These are phyloP conservation scores for Melangyna quadrimaculata DNA, from an alignment of 2,888 invertebrate genomes.

Conservation along the genomic window DNA sequence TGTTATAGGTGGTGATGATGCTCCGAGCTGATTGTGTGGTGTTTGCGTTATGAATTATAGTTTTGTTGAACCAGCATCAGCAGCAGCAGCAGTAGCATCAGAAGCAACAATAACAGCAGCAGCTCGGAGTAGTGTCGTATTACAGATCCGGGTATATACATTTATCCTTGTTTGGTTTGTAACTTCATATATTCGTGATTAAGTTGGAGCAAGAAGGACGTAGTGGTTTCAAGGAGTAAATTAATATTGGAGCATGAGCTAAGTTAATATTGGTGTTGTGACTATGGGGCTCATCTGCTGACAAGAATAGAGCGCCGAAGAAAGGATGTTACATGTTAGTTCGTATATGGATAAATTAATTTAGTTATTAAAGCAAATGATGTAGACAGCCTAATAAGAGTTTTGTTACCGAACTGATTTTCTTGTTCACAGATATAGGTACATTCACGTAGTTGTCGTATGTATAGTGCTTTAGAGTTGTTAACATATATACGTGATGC, in stretches of 20 bases:
- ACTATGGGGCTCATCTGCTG: slow-evolving; percentile 7
- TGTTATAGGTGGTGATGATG: slow-evolving; percentile 31
- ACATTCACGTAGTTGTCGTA: too few relatives aligned
- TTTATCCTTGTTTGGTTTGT: slow-evolving; percentile 66
- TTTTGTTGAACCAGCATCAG: slow-evolving; percentile 51
- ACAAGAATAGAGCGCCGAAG: not conserved
- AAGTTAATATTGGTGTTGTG: slow-evolving; percentile 58
- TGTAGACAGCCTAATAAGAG: slow-evolving; percentile 21
- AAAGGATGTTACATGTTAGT: not conserved
- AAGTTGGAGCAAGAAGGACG: slow-evolving; percentile 10
- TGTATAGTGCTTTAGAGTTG: not conserved
- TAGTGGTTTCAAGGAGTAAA: slow-evolving; percentile 33
- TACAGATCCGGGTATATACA: slow-evolving; percentile 36
- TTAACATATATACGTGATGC: not conserved
- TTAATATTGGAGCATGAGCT: slow-evolving; percentile 54
- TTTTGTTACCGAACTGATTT: slow-evolving; percentile 18
- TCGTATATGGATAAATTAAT: slow-evolving; percentile 49
- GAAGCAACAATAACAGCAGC: not conserved
- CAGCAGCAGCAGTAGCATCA: not conserved
- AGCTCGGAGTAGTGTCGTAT: slow-evolving; percentile 21
- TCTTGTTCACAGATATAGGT: not conserved
- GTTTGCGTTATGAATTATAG: slow-evolving; percentile 62
- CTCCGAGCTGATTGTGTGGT: slow-evolving; percentile 36
- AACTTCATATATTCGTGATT: slow-evolving; percentile 62
- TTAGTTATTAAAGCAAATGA: slow-evolving; percentile 60